phyloP scores from a whole-genome alignment of 2,113 vertebrate genomes.

The Seriola rivoliana region DNA sequence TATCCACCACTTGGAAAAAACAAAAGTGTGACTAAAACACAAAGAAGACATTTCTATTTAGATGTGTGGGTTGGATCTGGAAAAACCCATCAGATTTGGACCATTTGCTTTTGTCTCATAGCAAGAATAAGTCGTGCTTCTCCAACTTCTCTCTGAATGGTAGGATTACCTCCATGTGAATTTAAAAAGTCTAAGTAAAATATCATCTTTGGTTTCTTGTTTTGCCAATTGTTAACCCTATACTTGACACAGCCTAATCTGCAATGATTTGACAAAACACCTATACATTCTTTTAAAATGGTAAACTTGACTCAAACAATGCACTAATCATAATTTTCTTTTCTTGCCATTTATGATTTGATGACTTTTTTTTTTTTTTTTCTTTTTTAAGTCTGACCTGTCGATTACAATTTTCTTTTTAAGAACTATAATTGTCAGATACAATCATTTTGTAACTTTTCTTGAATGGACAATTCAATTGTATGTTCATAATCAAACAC shows the following conservation, averaged over 20 bases:
- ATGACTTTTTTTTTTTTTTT: too few species aligned
- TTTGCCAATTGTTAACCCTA: slow-evolving; percentile 32
- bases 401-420: too few species aligned
- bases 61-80: slow-evolving; percentile 36
- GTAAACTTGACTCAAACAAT: neutral
- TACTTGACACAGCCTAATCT: slow-evolving; percentile 18
- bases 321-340: too few species aligned
- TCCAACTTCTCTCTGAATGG: slow-evolving; percentile 45
- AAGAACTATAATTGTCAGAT: too few species aligned
- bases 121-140: slow-evolving; percentile 42
- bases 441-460: too few species aligned
- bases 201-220: slow-evolving; percentile 20
- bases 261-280: neutral
- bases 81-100: slow-evolving; percentile 53
- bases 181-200: slow-evolving; percentile 24
- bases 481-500: too few species aligned
- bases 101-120: slow-evolving; percentile 46
- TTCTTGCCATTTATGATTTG: too few species aligned
- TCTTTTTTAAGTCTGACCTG: too few species aligned
- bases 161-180: slow-evolving; percentile 44
- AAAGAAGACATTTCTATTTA: slow-evolving; percentile 60
- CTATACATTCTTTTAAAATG: neutral
- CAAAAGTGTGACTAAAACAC: slow-evolving; percentile 55
- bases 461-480: too few species aligned
- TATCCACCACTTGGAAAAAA: slow-evolving; percentile 42